Base-by-base conservation (phyloP, 1,140 invertebrate species). In the Homarus americanus region DNA sequence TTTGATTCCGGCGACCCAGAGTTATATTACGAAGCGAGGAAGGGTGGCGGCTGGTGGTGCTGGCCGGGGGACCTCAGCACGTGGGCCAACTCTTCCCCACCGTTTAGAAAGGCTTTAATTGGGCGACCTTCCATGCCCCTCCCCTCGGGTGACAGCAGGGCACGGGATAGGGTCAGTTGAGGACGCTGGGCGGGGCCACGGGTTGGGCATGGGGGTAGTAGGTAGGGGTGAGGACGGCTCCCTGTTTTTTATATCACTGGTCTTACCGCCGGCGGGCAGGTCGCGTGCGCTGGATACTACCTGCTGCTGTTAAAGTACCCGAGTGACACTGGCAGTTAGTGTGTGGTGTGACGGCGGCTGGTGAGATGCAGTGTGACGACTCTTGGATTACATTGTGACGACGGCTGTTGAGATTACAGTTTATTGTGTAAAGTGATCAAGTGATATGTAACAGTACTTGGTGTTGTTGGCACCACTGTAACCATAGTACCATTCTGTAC, bases 241-340 rank as follows among this genome's bases (percentile, higher is more conserved):
- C 87, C 87, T 75, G 53, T 90, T 90, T 90, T 90, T 90, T 90
- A 87, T 87, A 78, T 87, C 73, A 87, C 36, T 87, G 32, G 76
- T 83, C 44, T n/a, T n/a, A 89, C 38, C 44, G 80, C 58, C 41
- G 66, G 72, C 53, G 17, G 79, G 66, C 36, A 40, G 44, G 80
- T 75, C 80, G 80, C 80, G 87, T 90, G 87, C 79, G 41, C 12
- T 76, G 73, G 15, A 40, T 5, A 9, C 73, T 40, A 75, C 0
- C 36, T 32, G 5, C 73, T 7, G 34, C 73, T 40, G 36, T 24
- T 69, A 20, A 5, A 63, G 20, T 15, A 63, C 15, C 24, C 15
- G 20, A 63, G 58, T 63, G 58, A 63, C 20, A 5, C 15, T 20
- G 58, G n/a, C n/a, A 5, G 58, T 63, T 63, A 49, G 5, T 15